These are phyloP conservation scores for Proteles cristata DNA, from an alignment of 2,113 vertebrate species.

Conservation along the genomic window DNA sequence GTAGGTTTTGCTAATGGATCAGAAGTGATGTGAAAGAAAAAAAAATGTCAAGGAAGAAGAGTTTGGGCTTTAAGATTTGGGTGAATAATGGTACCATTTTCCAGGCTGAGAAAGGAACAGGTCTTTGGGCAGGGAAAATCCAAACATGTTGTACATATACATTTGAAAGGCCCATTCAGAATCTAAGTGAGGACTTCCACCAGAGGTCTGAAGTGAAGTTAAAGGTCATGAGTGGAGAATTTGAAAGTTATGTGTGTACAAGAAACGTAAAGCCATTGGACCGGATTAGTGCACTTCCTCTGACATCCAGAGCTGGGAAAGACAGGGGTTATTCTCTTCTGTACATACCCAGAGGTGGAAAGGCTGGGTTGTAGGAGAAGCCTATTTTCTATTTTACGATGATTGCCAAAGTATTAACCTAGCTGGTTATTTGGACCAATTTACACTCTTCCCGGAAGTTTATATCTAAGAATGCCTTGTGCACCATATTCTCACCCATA, in stretches of 20 bases:
- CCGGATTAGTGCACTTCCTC: neutral
- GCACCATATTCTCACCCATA: neutral
- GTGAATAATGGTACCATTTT: neutral
- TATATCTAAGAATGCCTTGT: neutral
- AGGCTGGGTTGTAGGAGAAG: neutral
- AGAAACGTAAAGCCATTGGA: neutral
- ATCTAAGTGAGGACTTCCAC: neutral
- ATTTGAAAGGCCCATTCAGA: neutral
- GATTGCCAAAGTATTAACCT: neutral
- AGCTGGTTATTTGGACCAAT: neutral
- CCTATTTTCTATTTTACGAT: neutral
- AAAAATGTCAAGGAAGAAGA: neutral
- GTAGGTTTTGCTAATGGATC: neutral
- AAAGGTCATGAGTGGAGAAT: neutral
- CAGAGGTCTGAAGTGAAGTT: neutral
- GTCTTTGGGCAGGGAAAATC: neutral
- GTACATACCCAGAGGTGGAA: neutral
- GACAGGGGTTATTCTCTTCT: neutral
- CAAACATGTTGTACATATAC: neutral
- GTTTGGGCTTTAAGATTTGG: neutral
- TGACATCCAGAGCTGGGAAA: neutral
- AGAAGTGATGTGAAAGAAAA: neutral
- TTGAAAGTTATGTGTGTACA: neutral
- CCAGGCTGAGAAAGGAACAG: neutral
- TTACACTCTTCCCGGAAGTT: neutral